phyloP scores from a whole-genome alignment of 2,888 invertebrate species.

The Pristionchus entomophagus region DNA sequence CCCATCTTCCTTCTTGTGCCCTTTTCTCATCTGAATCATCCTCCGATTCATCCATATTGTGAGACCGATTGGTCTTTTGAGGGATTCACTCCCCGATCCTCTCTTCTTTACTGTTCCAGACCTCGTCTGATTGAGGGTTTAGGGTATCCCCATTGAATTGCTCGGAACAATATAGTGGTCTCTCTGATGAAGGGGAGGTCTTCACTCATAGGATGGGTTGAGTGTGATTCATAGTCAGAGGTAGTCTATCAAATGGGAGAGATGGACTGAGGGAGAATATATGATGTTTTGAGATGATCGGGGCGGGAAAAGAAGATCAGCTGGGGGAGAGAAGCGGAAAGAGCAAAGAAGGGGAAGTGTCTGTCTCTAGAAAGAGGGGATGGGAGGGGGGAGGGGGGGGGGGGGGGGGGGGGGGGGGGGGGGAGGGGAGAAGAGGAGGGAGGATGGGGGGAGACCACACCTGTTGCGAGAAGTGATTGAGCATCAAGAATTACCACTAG shows the following conservation, averaged over 20 bases:
- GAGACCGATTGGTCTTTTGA: not conserved
- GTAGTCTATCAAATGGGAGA: too few species aligned
- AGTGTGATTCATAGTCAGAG: too few species aligned
- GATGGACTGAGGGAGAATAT: too few species aligned
- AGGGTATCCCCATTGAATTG: not conserved
- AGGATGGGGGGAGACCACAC: conserved; percentile 11
- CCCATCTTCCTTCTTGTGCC: not conserved
- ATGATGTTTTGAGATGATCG: not conserved
- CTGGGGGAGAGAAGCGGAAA: not conserved
- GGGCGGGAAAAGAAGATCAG: not conserved
- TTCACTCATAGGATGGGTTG: too few species aligned
- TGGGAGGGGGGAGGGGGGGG: not conserved
- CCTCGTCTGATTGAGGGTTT: not conserved
- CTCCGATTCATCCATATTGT: not conserved
- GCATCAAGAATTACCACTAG: not conserved
- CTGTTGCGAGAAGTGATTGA: not conserved
- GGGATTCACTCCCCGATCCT: not conserved
- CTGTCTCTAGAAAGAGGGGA: not conserved
- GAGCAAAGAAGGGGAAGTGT: not conserved
- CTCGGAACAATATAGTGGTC: too few species aligned
- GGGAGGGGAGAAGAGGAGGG: too few species aligned
- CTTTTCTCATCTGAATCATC: conserved; percentile 7
- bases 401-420: too few species aligned
- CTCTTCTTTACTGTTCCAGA: not conserved
- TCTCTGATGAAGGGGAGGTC: too few species aligned